Conservation (phyloP, 2,888 invertebrate species). For the Pseudolycoriella hygida region DNA sequence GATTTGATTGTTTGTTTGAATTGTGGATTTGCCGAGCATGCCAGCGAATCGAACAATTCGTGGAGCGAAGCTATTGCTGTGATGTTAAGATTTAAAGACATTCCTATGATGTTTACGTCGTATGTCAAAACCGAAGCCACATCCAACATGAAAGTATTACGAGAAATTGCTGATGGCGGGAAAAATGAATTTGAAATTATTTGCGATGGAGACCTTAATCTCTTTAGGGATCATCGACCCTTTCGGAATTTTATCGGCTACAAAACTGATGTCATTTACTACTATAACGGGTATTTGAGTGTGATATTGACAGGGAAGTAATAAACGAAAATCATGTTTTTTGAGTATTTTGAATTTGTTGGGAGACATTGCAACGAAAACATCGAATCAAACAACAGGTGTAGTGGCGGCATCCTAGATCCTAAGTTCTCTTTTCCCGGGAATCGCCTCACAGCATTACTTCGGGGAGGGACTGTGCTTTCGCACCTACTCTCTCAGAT, state of each 20-base stretch:
- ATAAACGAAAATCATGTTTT: too few relatives aligned
- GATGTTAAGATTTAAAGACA: background rate
- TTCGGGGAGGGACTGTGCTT: too few relatives aligned
- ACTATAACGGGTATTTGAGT: background rate
- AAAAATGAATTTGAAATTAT: background rate
- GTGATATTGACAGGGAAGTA: background rate
- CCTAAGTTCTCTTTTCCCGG: too few relatives aligned
- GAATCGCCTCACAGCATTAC: too few relatives aligned
- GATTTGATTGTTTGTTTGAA: background rate
- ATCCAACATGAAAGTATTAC: background rate
- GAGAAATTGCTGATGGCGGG: background rate
- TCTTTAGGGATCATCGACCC: background rate
- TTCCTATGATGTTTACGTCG: background rate
- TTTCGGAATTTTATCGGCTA: background rate
- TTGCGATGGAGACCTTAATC: background rate
- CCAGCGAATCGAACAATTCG: background rate
- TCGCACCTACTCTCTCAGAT: too few relatives aligned
- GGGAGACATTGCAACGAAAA: too few relatives aligned
- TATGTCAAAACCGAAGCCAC: background rate
- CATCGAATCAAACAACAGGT: too few relatives aligned
- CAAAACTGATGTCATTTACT: background rate
- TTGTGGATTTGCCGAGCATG: background rate
- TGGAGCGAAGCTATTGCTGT: background rate
- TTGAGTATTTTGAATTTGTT: too few relatives aligned
- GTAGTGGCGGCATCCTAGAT: too few relatives aligned